A percentile compares a stretch with the other conserved stretches of the same genome.
phyloP scores from a whole-genome alignment of 2,113 vertebrate species.

The Tetraodon nigroviridis region DNA sequence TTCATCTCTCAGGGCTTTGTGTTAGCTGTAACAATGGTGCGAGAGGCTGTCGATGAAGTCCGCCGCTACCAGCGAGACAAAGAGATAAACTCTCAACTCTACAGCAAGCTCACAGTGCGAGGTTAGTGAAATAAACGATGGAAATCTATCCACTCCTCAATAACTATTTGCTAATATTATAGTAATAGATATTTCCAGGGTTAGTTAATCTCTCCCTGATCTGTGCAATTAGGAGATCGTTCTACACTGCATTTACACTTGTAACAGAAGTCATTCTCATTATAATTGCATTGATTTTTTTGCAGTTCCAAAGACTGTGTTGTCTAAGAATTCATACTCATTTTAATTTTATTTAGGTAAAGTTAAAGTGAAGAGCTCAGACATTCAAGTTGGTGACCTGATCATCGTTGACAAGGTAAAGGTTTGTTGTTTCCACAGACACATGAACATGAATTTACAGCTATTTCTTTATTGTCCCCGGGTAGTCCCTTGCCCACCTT shows the following conservation, averaged over 20 bases:
- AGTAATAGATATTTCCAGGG: constrained; percentile 38
- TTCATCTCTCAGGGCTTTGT: constrained; percentile 82
- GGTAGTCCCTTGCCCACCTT: no score
- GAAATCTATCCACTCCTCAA: not conserved
- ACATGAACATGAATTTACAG: no score
- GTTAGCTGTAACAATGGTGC: constrained; percentile 86
- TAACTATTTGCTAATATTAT: constrained; percentile 44
- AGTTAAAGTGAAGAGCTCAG: constrained; percentile 96
- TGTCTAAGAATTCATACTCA: constrained; percentile 31
- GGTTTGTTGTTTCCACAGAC: not conserved
- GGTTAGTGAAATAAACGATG: constrained; percentile 70
- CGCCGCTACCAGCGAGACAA: constrained; percentile 91
- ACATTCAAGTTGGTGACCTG: constrained; percentile 98
- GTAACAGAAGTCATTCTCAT: constrained; percentile 47
- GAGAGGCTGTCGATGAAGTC: constrained; percentile 92
- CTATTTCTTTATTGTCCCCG: no score
- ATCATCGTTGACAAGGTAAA: constrained; percentile 97
- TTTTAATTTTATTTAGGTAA: constrained; percentile 77
- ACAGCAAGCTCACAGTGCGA: constrained; percentile 93
- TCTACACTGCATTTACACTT: constrained; percentile 36
- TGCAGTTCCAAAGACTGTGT: constrained; percentile 30
- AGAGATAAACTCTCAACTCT: constrained; percentile 97
- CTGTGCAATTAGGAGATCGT: constrained; percentile 27
- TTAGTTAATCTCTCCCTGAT: constrained; percentile 11
- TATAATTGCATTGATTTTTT: constrained; percentile 58